Conservation (phyloP, 2,797 vertebrate species). For the Peromyscus eremicus region DNA sequence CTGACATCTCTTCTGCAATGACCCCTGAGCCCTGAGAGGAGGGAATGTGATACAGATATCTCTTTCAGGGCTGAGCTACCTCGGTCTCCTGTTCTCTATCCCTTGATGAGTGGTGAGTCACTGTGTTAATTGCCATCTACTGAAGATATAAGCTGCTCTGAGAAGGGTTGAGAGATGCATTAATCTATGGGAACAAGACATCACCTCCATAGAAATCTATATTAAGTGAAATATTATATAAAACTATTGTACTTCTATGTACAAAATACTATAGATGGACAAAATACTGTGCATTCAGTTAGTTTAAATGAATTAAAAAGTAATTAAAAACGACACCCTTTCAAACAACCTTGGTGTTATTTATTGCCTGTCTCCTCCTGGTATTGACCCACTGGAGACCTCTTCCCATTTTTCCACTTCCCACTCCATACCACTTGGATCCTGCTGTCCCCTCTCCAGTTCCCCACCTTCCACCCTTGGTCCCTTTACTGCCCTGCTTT, state of each 20-base stretch:
- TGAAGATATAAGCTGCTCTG: neutral
- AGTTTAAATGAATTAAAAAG: neutral
- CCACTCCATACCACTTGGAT: neutral
- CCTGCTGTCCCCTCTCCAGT: neutral
- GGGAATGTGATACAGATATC: neutral
- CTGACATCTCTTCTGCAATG: neutral
- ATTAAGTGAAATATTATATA: neutral
- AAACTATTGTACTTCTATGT: neutral
- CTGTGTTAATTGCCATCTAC: neutral
- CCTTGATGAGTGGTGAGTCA: neutral
- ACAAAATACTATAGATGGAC: no score
- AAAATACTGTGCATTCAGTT: neutral
- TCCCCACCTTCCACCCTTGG: neutral
- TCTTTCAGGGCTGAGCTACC: neutral
- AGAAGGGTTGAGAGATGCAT: neutral
- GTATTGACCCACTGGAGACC: no score
- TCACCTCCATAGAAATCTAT: neutral
- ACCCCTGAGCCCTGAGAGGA: neutral
- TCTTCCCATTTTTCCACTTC: neutral
- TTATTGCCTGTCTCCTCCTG: neutral
- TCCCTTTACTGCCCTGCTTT: neutral
- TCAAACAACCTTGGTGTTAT: neutral
- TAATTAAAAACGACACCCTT: neutral
- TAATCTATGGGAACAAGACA: neutral
- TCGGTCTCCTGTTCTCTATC: neutral